A percentile compares a stretch with the other conserved stretches of the same genome.
Evolutionary conservation across 2,888 invertebrate species (phyloP).

Genomic region (Chironomus tentans): DNA sequence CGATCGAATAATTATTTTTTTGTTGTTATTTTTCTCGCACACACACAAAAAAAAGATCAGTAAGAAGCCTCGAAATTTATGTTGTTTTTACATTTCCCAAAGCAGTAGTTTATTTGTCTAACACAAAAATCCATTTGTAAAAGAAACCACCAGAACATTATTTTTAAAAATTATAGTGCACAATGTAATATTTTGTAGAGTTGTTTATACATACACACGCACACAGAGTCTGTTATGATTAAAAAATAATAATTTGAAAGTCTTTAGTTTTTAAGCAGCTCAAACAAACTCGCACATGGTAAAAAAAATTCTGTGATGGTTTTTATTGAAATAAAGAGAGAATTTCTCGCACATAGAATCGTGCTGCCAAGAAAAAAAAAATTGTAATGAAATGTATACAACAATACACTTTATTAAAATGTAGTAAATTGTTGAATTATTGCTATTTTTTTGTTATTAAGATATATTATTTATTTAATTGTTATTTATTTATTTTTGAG

Average conservation of each 20-base stretch:
- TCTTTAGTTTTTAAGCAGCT: constrained; percentile 4
- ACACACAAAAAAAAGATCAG: too few species aligned
- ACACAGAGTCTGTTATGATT: background rate
- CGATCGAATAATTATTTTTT: too few species aligned
- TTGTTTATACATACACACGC: background rate
- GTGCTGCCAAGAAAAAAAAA: constrained; percentile 8
- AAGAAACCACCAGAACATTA: background rate
- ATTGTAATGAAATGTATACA: background rate
- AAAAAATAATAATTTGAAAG: background rate
- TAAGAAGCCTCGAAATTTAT: too few species aligned
- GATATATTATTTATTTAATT: background rate
- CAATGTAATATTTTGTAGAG: background rate
- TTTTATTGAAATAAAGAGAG: background rate
- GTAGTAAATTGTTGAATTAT: constrained; percentile 22
- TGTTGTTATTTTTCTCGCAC: too few species aligned
- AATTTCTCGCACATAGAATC: constrained; percentile 6
- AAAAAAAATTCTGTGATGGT: constrained; percentile 21
- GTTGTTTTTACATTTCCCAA: too few species aligned
- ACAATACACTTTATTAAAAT: background rate
- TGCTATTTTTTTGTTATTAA: constrained; percentile 22
- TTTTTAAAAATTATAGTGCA: background rate
- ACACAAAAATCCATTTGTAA: background rate
- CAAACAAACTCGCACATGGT: constrained; percentile 11
- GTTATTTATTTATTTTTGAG: background rate
- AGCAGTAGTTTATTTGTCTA: too few species aligned